These are phyloP conservation scores for Noturus placidus DNA, from an alignment of 2,113 vertebrate species.

Conservation along the genomic window DNA sequence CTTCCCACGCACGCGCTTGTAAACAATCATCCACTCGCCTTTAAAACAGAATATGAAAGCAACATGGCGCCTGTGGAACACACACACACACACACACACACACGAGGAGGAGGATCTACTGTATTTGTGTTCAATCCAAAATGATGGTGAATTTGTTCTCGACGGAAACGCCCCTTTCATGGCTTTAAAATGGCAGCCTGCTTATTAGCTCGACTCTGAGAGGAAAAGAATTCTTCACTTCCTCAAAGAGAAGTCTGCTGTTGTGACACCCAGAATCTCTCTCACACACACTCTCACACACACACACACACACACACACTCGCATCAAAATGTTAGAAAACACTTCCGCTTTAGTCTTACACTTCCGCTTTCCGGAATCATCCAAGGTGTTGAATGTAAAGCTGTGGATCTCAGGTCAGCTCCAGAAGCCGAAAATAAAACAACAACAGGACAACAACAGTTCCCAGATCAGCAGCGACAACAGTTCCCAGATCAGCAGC, in stretches of 20 bases:
- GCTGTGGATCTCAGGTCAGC: background rate
- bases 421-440: too few relatives aligned
- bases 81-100: background rate
- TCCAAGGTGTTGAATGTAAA: background rate
- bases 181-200: constrained; percentile 59
- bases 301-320: constrained; percentile 3
- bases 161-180: constrained; percentile 58
- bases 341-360: constrained; percentile 8
- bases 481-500: background rate
- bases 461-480: too few relatives aligned
- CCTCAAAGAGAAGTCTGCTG: constrained; percentile 47
- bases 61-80: background rate
- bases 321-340: background rate
- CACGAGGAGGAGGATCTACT: background rate
- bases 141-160: background rate
- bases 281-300: constrained; percentile 1
- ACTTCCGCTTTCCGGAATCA: background rate
- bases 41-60: background rate
- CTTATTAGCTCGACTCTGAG: background rate
- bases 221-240: constrained; percentile 6
- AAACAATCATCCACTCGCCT: background rate
- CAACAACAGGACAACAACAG: background rate
- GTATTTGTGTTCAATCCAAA: background rate
- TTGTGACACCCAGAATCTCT: background rate
- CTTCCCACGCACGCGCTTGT: constrained; percentile 17